phyloP scores from a whole-genome alignment of 2,113 vertebrate genomes.

The Catagonus wagneri region DNA sequence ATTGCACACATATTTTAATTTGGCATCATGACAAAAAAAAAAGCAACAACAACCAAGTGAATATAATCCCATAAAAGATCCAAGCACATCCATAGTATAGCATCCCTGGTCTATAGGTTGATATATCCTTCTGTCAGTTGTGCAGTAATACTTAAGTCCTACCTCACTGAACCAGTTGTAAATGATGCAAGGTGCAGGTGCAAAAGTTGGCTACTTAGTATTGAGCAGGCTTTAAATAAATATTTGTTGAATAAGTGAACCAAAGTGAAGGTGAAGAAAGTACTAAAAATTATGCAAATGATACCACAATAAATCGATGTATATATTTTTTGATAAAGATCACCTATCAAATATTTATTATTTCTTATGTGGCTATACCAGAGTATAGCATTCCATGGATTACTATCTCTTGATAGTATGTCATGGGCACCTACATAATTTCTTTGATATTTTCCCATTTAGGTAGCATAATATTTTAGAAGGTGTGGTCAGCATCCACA shows the following conservation, averaged over 20 bases:
- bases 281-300: conserved; percentile 1
- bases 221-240: background rate
- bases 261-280: background rate
- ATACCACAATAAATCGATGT: background rate
- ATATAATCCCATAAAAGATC: background rate
- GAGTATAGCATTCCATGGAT: background rate
- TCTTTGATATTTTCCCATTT: background rate
- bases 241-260: conserved; percentile 7
- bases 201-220: background rate
- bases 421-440: background rate
- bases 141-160: background rate
- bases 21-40: background rate
- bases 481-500: background rate
- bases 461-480: background rate
- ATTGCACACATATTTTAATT: background rate
- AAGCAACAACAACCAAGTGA: no score
- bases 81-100: background rate
- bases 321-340: conserved; percentile 16
- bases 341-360: conserved; percentile 19
- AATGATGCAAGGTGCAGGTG: background rate
- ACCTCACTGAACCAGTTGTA: background rate
- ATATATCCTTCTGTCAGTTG: background rate
- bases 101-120: background rate
- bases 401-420: background rate
- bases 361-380: background rate